Conservation (phyloP, 1,140 invertebrate species). For the Manduca sexta region DNA sequence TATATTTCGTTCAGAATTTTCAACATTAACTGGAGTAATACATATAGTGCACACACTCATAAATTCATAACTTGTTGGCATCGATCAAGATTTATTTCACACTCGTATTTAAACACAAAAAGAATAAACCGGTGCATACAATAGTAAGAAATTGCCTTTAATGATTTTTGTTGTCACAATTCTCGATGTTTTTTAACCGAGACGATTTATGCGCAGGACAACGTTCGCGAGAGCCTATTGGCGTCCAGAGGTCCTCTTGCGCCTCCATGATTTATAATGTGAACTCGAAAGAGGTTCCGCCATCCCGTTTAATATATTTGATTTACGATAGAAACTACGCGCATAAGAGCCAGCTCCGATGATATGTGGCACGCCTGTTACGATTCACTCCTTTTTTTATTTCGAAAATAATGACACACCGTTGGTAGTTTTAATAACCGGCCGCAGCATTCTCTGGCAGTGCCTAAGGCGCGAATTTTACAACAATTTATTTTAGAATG, state of each 20-base stretch:
- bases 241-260: constrained; percentile 45
- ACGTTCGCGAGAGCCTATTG: constrained; percentile 56
- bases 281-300: constrained; percentile 69
- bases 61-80: too few relatives aligned
- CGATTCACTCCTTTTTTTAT: constrained; percentile 60
- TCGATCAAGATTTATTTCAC: too few relatives aligned
- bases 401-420: constrained; percentile 62
- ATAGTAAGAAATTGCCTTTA: too few relatives aligned
- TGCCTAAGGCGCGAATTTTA: constrained; percentile 31
- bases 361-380: constrained; percentile 60
- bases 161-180: constrained; percentile 5
- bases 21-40: too few relatives aligned
- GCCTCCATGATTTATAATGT: constrained; percentile 67
- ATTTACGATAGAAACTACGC: constrained; percentile 70
- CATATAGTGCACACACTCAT: too few relatives aligned
- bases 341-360: constrained; percentile 64
- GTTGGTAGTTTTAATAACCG: constrained; percentile 55
- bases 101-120: too few relatives aligned
- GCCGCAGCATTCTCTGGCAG: constrained; percentile 20
- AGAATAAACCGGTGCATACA: too few relatives aligned
- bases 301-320: constrained; percentile 71
- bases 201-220: constrained; percentile 50
- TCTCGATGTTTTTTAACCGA: constrained; percentile 19
- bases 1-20: too few relatives aligned
- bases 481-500: constrained; percentile 38